Evolutionary conservation across 2,113 vertebrate species (phyloP).

Genomic region (Gymnarchus niloticus): DNA sequence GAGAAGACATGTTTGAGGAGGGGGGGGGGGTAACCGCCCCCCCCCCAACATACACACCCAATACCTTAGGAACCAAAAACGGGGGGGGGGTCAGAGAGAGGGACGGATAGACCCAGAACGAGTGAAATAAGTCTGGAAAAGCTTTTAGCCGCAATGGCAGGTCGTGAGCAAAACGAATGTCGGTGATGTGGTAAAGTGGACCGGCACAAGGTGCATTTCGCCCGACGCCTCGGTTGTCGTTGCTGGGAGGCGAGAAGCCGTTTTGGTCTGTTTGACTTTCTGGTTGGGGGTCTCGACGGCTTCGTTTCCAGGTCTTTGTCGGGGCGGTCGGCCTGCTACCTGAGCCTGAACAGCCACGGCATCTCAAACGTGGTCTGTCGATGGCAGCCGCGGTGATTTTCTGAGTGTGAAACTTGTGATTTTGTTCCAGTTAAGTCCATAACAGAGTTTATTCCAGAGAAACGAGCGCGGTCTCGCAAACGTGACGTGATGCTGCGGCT

Average conservation of each 20-base stretch:
- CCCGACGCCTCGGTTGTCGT: conserved; percentile 42
- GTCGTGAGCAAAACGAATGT: conserved; percentile 42
- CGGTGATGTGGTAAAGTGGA: conserved; percentile 46
- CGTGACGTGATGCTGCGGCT: background rate
- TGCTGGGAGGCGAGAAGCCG: background rate
- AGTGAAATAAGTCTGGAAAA: conserved; percentile 34
- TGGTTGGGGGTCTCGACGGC: background rate
- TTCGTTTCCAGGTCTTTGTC: background rate
- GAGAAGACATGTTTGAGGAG: background rate
- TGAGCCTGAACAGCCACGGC: background rate
- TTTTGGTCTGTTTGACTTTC: background rate
- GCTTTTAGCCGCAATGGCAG: conserved; percentile 53
- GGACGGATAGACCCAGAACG: conserved; percentile 13
- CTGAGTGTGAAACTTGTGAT: background rate
- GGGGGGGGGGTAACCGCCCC: background rate
- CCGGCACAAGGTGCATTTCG: conserved; percentile 37
- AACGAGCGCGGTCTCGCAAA: background rate
- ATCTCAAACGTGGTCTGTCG: background rate
- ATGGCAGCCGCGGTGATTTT: background rate
- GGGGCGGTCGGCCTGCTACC: background rate
- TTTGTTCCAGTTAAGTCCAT: background rate
- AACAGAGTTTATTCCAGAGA: background rate
- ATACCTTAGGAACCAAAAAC: background rate
- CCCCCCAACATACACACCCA: background rate
- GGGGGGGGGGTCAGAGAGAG: background rate